Base-by-base conservation (phyloP, 37 sponge, comb jelly and placozoan species). In the Halisarca cf. caerulea region DNA sequence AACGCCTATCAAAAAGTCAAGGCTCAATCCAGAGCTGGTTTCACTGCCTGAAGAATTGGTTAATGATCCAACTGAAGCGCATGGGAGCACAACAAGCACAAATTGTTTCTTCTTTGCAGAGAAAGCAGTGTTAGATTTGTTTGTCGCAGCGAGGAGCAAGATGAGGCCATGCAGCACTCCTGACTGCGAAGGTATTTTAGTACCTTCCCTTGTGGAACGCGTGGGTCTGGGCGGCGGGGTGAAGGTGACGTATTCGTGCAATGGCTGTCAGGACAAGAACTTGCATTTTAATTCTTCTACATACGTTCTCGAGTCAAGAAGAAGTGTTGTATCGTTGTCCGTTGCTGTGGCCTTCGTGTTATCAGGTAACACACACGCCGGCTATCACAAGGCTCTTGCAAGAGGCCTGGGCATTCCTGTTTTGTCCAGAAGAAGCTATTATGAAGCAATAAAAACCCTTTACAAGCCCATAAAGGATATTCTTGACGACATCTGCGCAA, bases 261-360 rank as follows among this genome's bases (percentile, higher is more conserved):
- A 27, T 39, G 89, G 89, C 6, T 88, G 88, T 44, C 34, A 20
- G 17, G 41, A 9, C 8, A 41, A 85, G 39, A 23, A 20, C 2
- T 53, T 43, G 9, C 23, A 36, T 20, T 85, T 85, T 51, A 54
- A 82, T 2, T 35, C 78, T 71, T 86, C 69, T 43, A 44, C 54
- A 8, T n/a, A 36, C 0, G 5, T 40, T 24, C 42, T 30, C 7
- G 20, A 25, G 43, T 33, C 42, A 30, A 32, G 40, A 7, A 45
- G 39, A 42, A 32, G 21, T 70, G 87, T 37, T 38, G n/a, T 55
- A 6, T 15, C 25, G 28, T 6, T 25, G 0, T 58, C 73, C 39
- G 54, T 87, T 23, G 40, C 68, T 21, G 47, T 87, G 32, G 88
- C 88, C 54, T 87, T 87, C 60, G 45, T 86, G 20, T 27, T 80